These are phyloP conservation scores for Poliocrania exsul DNA, from an alignment of 2,797 vertebrate species.

Conservation along the genomic window DNA sequence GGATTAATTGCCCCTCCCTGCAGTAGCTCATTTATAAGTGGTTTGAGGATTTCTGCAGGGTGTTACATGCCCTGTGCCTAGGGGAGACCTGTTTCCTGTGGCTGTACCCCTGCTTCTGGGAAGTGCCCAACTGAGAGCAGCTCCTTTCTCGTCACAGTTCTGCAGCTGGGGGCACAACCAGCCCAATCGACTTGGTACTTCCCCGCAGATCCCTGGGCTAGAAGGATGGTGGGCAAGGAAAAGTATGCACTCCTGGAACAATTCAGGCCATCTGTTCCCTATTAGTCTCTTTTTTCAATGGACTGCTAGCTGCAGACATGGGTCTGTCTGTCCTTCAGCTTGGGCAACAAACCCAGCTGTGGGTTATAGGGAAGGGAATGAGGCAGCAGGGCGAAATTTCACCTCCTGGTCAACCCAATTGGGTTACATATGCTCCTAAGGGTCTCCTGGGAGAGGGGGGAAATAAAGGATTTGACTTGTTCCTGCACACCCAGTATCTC, in stretches of 20 bases:
- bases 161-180: not conserved
- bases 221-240: not conserved
- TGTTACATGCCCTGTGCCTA: not conserved
- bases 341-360: not conserved
- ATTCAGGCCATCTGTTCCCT: not conserved
- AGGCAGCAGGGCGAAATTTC: not conserved
- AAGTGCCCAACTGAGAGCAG: not conserved
- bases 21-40: not conserved
- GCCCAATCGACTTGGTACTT: rapidly evolving
- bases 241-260: not conserved
- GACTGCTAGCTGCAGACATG: not conserved
- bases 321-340: not conserved
- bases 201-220: too few species aligned
- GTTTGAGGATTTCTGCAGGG: not conserved
- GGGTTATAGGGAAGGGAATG: not conserved
- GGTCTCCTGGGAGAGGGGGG: not conserved
- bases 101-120: not conserved
- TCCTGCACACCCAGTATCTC: not conserved
- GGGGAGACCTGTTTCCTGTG: rapidly evolving
- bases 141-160: not conserved
- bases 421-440: not conserved
- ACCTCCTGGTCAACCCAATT: not conserved
- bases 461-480: not conserved
- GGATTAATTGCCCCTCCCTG: not conserved
- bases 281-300: not conserved